Percentiles rank a stretch among this genome's conserved stretches.
These are phyloP conservation scores for Ditula angustiorana DNA, from an alignment of 2,888 invertebrate species.

Conservation along the genomic window DNA sequence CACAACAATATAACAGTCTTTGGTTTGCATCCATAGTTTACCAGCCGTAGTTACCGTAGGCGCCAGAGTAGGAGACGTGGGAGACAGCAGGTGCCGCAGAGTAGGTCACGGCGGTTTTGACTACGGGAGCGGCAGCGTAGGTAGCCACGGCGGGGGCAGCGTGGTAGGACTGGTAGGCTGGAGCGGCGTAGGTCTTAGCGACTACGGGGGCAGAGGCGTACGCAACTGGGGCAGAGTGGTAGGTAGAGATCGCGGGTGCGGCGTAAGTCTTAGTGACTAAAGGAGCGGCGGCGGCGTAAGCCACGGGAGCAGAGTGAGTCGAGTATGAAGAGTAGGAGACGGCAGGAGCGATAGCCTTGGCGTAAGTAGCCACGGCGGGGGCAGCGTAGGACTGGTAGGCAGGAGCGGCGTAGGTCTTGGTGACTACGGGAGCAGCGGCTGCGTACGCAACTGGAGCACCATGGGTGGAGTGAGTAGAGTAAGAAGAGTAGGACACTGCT, in stretches of 20 bases:
- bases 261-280: constrained; percentile 52
- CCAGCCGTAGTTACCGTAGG: constrained; percentile 67
- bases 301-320: constrained; percentile 39
- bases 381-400: constrained; percentile 70
- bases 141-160: constrained; percentile 68
- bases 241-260: constrained; percentile 47
- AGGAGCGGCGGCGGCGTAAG: constrained; percentile 49
- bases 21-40: constrained; percentile 43
- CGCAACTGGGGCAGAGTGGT: constrained; percentile 51
- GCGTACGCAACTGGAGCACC: constrained; percentile 52
- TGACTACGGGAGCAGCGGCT: constrained; percentile 62
- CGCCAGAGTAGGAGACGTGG: constrained; percentile 85
- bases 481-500: constrained; percentile 48
- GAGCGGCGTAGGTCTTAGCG: constrained; percentile 54
- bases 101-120: constrained; percentile 68
- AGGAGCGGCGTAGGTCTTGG: constrained; percentile 56
- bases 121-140: constrained; percentile 48
- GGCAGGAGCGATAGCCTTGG: constrained; percentile 53
- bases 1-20: constrained; percentile 44
- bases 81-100: constrained; percentile 84
- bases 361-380: constrained; percentile 78
- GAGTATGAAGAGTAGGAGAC: constrained; percentile 45
- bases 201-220: constrained; percentile 70
- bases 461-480: constrained; percentile 43
- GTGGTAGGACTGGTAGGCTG: constrained; percentile 47